Evolutionary conservation across 2,797 vertebrate genomes (phyloP).

Genomic region (Chiropotes sagulatus): DNA sequence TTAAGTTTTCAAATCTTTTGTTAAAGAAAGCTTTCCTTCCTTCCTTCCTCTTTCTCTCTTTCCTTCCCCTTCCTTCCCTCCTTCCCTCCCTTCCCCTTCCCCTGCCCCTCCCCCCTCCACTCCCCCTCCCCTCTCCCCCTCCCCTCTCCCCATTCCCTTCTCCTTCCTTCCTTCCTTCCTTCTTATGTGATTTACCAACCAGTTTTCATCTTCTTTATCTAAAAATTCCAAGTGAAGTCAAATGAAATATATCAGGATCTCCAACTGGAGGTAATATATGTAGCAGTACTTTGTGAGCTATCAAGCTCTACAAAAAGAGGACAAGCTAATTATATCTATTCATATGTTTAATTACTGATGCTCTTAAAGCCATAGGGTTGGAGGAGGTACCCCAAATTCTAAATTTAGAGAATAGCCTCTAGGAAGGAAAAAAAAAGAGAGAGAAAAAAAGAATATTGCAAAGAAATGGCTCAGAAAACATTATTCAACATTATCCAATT

Average conservation of each 20-base stretch:
- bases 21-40: neutral
- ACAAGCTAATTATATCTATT: neutral
- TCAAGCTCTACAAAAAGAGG: neutral
- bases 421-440: neutral
- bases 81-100: too few species aligned
- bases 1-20: neutral
- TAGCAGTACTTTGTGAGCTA: neutral
- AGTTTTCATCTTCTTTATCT: neutral
- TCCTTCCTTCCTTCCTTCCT: too few species aligned
- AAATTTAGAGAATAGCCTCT: neutral
- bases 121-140: too few species aligned
- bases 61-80: too few species aligned
- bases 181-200: neutral
- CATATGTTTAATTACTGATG: neutral
- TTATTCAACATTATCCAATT: neutral
- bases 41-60: too few species aligned
- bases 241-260: neutral
- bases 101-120: too few species aligned
- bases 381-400: neutral
- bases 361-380: neutral
- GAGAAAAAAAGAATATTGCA: neutral
- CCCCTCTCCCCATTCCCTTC: too few species aligned
- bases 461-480: neutral
- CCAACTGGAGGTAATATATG: neutral
- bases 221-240: neutral